Conservation (phyloP, 2,888 invertebrate genomes). For the Allophyes oxyacanthae region DNA sequence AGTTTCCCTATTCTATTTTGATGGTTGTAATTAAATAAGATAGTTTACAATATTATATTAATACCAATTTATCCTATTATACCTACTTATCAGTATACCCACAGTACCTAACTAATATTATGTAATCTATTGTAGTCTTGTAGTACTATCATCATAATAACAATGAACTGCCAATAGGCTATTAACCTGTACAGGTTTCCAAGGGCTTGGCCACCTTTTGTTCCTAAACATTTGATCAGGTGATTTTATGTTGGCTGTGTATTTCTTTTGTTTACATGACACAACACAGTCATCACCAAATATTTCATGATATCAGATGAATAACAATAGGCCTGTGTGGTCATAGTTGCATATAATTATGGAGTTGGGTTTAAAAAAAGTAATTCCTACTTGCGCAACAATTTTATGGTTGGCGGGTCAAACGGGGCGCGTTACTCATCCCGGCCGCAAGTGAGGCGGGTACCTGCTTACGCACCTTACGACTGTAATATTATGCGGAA, state of each 20-base stretch:
- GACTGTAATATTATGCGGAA: conserved; percentile 57
- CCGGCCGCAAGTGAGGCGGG: conserved; percentile 46
- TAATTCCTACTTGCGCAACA: conserved; percentile 64
- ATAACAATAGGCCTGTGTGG: conserved; percentile 32
- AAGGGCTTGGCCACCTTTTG: conserved; percentile 56
- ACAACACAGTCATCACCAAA: conserved; percentile 34
- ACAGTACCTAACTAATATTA: too few relatives aligned
- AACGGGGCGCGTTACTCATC: conserved; percentile 68
- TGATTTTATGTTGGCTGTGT: conserved; percentile 46
- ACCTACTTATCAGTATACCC: too few relatives aligned
- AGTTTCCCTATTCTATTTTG: too few relatives aligned
- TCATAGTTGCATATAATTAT: conserved; percentile 43
- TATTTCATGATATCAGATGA: conserved; percentile 40
- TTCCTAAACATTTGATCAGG: conserved; percentile 62
- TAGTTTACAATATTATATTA: too few relatives aligned
- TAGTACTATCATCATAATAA: conserved; percentile 12
- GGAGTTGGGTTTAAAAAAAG: conserved; percentile 34
- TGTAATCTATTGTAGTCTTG: neutral
- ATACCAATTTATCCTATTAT: too few relatives aligned
- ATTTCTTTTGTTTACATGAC: conserved; percentile 38
- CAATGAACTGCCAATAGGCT: conserved; percentile 48
- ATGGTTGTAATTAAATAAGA: too few relatives aligned
- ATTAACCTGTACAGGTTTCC: conserved; percentile 56
- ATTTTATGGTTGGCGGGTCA: conserved; percentile 65
- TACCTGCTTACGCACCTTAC: conserved; percentile 41